Percentiles rank a stretch among this genome's conserved stretches.
Conservation (phyloP, 2,797 vertebrate species). For the Pipistrellus nathusii region DNA sequence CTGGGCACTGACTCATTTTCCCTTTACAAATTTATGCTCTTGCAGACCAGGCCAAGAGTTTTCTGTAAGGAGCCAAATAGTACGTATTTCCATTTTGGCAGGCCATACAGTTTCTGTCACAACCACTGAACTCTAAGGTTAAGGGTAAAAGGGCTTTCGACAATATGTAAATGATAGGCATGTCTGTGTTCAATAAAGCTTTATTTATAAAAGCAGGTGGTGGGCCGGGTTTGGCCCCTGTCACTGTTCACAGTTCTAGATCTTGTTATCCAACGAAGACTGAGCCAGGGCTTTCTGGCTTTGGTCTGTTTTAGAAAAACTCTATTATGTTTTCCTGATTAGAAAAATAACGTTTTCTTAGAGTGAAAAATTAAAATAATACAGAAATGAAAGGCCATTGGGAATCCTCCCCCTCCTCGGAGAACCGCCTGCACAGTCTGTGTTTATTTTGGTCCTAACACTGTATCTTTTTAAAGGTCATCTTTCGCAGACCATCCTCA, state of each 20-base stretch:
- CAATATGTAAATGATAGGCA: background rate
- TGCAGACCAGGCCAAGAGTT: background rate
- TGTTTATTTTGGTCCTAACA: background rate
- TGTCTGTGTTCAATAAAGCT: background rate
- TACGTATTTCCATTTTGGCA: background rate
- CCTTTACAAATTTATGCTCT: background rate
- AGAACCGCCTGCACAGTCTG: background rate
- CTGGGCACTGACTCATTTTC: background rate
- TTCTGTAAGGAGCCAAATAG: background rate
- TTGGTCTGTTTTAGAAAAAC: background rate
- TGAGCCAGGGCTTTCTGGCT: background rate
- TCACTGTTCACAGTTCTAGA: background rate
- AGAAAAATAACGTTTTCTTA: background rate
- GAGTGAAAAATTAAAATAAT: background rate
- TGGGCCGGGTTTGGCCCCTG: background rate
- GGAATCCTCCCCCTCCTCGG: background rate
- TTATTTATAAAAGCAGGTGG: background rate
- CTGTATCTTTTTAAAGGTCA: background rate
- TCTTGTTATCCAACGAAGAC: background rate
- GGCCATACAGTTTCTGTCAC: background rate
- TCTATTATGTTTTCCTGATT: conserved; percentile 36
- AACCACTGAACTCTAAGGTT: background rate
- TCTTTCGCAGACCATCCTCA: background rate
- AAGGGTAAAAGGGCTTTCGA: fast-evolving
- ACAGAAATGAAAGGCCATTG: background rate